Base-by-base conservation (phyloP, 2,888 invertebrate species). In the Drosophila peninsularis region DNA sequence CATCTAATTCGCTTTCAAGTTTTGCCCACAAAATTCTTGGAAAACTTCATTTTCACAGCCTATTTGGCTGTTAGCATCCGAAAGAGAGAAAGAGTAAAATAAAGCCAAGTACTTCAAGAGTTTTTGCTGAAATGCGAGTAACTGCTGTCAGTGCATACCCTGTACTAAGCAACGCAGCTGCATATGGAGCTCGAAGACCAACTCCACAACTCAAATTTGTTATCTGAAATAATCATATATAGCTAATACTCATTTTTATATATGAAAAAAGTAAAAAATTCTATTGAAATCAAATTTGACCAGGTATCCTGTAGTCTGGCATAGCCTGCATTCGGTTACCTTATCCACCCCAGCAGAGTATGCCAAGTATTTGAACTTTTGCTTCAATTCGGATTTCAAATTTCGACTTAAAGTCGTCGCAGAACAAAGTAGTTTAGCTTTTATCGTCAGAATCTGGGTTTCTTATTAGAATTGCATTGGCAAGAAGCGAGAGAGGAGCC, bases 391-490 rank as follows among this genome's bases (percentile, higher is more conserved):
- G 17, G 17, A 17, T 47, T 47, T 47, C 17, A 13, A 17, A 47
- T 30, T 47, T 47, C 30, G 7, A 11, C 30, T 47, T 47, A 17
- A 47, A 30, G 17, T 30, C 30, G 11, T 47, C 30, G 17, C 47
- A 11, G 47, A 17, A 5, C 47, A 47, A 44, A 24, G 47, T 47
- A 47, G 47, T 47, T 47, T 30, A 47, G 47, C 47, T 47, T 17
- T 47, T 47, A 47, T 47, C 47, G 47, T 30, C 17, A 17, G 30
- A 47, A 17, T 30, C 17, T 47, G 13, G 47, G 47, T 19, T 47
- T 30, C 47, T 47, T 47, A 47, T 47, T 47, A 47, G 47, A 47
- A 30, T 32, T 30, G 47, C 47, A 47, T 47, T 30, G 47, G 17
- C 11, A 47, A 30, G 47, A 32, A 47, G 19, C 17, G 47, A 13